phyloP scores from a whole-genome alignment of 2,113 vertebrate species.

The Grammomys surdaster region DNA sequence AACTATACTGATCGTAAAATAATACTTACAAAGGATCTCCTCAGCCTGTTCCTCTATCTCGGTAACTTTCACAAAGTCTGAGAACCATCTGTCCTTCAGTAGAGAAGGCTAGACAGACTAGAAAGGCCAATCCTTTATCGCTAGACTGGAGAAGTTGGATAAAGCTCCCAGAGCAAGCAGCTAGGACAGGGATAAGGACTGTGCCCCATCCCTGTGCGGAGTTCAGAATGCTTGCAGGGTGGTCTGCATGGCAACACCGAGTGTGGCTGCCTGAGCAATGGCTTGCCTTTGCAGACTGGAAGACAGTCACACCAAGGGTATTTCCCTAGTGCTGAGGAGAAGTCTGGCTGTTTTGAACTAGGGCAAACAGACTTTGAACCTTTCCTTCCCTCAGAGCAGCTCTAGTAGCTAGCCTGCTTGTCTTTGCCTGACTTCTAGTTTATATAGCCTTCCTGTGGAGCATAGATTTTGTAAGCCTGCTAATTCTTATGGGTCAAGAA shows the following conservation, averaged over 20 bases:
- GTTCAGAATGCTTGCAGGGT: neutral
- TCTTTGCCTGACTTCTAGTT: constrained; percentile 39
- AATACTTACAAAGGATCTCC: neutral
- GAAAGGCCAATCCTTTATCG: neutral
- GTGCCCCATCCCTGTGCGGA: neutral
- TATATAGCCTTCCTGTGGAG: neutral
- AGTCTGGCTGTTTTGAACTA: neutral
- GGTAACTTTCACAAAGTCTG: neutral
- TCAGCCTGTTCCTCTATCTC: constrained; percentile 17
- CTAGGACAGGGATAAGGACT: neutral
- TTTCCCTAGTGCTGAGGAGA: neutral
- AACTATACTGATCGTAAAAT: neutral
- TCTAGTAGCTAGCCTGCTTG: neutral
- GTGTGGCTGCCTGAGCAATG: neutral
- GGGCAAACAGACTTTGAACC: neutral
- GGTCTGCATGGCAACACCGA: neutral
- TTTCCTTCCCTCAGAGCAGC: neutral
- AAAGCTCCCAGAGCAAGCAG: neutral
- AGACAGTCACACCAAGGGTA: neutral
- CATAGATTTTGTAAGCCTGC: constrained; percentile 45
- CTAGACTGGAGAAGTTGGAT: neutral
- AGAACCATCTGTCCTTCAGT: neutral
- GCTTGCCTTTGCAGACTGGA: neutral
- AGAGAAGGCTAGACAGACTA: neutral
- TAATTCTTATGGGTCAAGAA: neutral